Percentiles rank a stretch among this genome's conserved stretches.
These are phyloP conservation scores for Adelognathus sp. DNA, from an alignment of 2,888 invertebrate genomes.

Conservation along the genomic window DNA sequence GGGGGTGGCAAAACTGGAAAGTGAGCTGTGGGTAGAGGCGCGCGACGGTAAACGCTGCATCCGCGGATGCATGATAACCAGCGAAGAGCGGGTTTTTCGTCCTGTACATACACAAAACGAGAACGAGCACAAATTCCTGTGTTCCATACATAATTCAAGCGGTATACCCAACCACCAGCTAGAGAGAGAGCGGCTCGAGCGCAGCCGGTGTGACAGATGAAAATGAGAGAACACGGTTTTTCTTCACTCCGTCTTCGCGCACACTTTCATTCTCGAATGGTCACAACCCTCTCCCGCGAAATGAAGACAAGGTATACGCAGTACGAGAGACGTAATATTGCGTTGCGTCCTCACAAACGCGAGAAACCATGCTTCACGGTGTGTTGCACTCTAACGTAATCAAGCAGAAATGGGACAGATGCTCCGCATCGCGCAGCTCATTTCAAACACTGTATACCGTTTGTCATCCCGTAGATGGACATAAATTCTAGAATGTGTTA, in stretches of 20 bases:
- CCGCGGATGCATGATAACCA: conserved; percentile 51
- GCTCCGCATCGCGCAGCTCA: not conserved
- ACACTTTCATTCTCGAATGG: conserved; percentile 1
- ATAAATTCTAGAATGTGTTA: not conserved
- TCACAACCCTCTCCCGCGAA: not conserved
- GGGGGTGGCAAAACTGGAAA: conserved; percentile 34
- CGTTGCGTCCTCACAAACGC: conserved; percentile 10
- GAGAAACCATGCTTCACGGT: not conserved
- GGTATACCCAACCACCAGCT: conserved; percentile 9
- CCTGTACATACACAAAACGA: conserved; percentile 22
- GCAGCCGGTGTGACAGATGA: conserved; percentile 16
- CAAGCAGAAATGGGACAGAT: not conserved
- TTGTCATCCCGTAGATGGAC: not conserved
- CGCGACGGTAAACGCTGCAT: conserved; percentile 47
- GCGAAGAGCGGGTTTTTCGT: conserved; percentile 29
- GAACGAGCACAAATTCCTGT: not conserved
- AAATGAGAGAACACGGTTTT: conserved; percentile 15
- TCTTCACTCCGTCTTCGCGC: not conserved
- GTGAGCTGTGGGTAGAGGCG: conserved; percentile 17
- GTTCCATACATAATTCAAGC: conserved; percentile 45
- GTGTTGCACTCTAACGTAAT: conserved; percentile 4
- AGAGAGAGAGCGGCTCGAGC: not conserved
- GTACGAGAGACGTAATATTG: conserved; percentile 10
- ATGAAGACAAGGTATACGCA: conserved; percentile 48
- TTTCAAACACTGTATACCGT: not conserved